phyloP scores from a whole-genome alignment of 2,113 vertebrate species.

The Embiotoca jacksoni region DNA sequence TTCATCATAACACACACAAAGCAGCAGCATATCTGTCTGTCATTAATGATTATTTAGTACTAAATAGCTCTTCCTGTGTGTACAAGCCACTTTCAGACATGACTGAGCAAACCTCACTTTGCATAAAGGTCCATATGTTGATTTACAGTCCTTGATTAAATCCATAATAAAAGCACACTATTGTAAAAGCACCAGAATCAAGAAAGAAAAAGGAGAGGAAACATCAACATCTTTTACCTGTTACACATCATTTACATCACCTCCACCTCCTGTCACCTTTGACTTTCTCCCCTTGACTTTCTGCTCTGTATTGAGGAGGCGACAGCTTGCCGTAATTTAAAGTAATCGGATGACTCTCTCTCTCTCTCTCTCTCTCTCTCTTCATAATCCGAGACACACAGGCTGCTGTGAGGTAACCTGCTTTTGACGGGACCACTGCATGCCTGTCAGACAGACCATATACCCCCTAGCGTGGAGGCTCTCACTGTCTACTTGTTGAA shows the following conservation, averaged over 20 bases:
- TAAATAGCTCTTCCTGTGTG: constrained; percentile 12
- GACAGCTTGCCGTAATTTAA: constrained; percentile 77
- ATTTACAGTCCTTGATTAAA: background rate
- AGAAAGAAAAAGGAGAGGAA: background rate
- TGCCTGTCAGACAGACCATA: constrained; percentile 9
- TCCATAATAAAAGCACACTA: background rate
- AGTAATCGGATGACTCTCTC: constrained; percentile 81
- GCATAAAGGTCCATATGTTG: background rate
- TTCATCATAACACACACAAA: constrained; percentile 18
- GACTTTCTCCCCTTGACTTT: constrained; percentile 79
- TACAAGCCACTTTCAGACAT: constrained; percentile 25
- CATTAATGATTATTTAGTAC: constrained; percentile 12
- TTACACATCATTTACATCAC: constrained; percentile 4
- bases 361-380: constrained; percentile 37
- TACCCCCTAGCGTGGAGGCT: constrained; percentile 1
- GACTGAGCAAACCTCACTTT: constrained; percentile 9
- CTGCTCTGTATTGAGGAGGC: constrained; percentile 42
- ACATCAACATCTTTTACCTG: background rate
- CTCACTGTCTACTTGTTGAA: constrained; percentile 66
- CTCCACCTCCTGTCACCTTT: constrained; percentile 55
- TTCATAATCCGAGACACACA: constrained; percentile 74
- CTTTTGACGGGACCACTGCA: constrained; percentile 49
- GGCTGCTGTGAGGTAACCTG: constrained; percentile 68
- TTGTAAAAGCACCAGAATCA: background rate
- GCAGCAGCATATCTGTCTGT: constrained; percentile 12